Evolutionary conservation across 2,113 vertebrate species (phyloP), one percentile per base, ranked within the genome.

Genomic region (Strix uralensis): DNA sequence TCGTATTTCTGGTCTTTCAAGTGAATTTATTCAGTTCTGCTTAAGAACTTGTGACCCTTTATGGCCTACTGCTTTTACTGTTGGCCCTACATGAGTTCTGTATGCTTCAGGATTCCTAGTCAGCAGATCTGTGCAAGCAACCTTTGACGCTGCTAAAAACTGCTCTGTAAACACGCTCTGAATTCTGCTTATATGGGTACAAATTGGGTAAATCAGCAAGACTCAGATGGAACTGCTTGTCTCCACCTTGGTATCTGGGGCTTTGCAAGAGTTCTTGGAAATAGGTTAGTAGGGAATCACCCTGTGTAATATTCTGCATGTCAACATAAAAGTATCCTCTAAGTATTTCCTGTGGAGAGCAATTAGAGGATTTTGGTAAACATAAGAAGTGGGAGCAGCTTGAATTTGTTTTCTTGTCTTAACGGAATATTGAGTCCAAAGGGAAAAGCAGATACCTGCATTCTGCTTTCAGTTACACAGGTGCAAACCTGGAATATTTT

Each of bases 331-430:
- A 58, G 51, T 72, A 34, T 83, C 77, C 67, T 86, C 15, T 25
- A 34, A 66, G 42, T 93, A 70, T 81, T 95, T 92, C 88, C 90
- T 71, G 78, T 77, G 67, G 82, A 96, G 82, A 87, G 84, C 93
- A 96, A 63, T 96, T 88, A 91, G 71, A 97, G 91, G 81, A 88
- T 97, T 97, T 98, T 85, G 29, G 30, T 93, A 96, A 97, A 96
- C 90, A 46, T 65, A 92, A 86, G 93, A 97, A 98, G 85, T 96
- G 85, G 95, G 95, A 98, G 91, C 94, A 96, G 88, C 91, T 69
- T 96, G 93, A 66, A 73, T 73, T 90, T 84, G 72, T 92, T 92
- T 96, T 88, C 11, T 12, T 78, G 65, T 62, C 30, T 62, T 84
- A n/a, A 46, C 13, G 73, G 72, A 80, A 23, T 52, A 47, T 65